Conservation (phyloP, 2,888 invertebrate species). For the Halictus ligatus region DNA sequence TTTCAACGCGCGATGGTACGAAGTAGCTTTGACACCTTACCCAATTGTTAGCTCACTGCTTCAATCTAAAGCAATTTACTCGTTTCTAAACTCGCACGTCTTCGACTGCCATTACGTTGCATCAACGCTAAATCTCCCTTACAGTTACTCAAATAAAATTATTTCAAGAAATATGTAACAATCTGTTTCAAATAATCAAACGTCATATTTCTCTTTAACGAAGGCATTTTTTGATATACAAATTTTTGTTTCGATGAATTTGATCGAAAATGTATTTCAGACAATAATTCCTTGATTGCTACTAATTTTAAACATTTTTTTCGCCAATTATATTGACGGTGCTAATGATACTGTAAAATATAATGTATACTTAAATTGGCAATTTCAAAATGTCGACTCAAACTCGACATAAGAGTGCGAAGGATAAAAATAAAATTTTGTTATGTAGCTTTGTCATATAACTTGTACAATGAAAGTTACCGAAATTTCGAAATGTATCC, state of each 20-base stretch:
- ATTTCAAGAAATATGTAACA: background rate
- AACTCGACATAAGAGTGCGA: background rate
- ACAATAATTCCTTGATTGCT: background rate
- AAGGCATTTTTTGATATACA: background rate
- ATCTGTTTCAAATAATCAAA: background rate
- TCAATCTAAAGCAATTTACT: constrained; percentile 3
- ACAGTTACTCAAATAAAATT: background rate
- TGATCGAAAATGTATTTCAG: background rate
- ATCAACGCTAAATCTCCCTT: background rate
- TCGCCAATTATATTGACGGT: background rate
- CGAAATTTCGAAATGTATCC: no score
- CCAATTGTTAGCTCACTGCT: background rate
- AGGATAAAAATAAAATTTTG: no score
- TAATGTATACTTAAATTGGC: background rate
- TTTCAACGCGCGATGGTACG: background rate
- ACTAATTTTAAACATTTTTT: background rate
- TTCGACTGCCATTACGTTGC: background rate
- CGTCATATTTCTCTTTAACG: background rate
- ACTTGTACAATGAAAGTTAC: no score
- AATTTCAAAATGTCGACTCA: background rate
- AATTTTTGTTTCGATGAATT: background rate
- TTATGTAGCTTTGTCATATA: no score
- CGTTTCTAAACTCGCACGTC: background rate
- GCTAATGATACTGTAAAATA: background rate
- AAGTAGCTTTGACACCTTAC: background rate